Percentiles rank a stretch among this genome's conserved stretches.
phyloP scores from a whole-genome alignment of 2,113 vertebrate genomes.

The Macrotis lagotis region DNA sequence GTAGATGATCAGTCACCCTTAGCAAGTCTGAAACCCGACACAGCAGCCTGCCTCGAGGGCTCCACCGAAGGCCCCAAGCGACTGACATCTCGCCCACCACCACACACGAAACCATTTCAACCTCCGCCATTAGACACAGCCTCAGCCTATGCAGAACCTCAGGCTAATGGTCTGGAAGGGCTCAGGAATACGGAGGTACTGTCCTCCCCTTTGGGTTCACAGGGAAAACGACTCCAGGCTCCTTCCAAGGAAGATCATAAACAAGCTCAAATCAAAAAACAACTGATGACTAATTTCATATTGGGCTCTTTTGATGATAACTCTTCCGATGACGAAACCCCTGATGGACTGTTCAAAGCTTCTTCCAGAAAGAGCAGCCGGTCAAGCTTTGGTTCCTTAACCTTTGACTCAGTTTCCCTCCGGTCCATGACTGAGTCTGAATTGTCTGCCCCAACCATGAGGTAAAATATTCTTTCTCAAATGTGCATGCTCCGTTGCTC shows the following conservation, averaged over 20 bases:
- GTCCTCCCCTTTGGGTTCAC: not conserved
- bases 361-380: slow-evolving; percentile 67
- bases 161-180: not conserved
- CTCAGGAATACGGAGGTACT: not conserved
- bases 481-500: not conserved
- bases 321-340: slow-evolving; percentile 33
- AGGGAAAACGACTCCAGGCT: not conserved
- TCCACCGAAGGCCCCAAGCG: not conserved
- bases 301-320: slow-evolving; percentile 75
- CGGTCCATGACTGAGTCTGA: slow-evolving; percentile 5
- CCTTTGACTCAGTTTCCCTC: slow-evolving; percentile 14
- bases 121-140: not conserved
- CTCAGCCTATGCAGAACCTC: not conserved
- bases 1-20: fast-evolving
- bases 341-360: fast-evolving
- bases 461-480: slow-evolving; percentile 33
- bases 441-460: slow-evolving; percentile 26
- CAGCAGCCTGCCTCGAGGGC: not conserved
- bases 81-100: not conserved
- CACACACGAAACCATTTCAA: slow-evolving; percentile 11
- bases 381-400: slow-evolving; percentile 63
- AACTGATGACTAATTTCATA: slow-evolving; percentile 77
- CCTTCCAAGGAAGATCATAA: slow-evolving; percentile 61
- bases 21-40: not conserved
- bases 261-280: slow-evolving; percentile 61